Evolutionary conservation across 2,888 invertebrate genomes (phyloP), one percentile per base, ranked within the genome.

Genomic region (Brachyopa scutellaris): DNA sequence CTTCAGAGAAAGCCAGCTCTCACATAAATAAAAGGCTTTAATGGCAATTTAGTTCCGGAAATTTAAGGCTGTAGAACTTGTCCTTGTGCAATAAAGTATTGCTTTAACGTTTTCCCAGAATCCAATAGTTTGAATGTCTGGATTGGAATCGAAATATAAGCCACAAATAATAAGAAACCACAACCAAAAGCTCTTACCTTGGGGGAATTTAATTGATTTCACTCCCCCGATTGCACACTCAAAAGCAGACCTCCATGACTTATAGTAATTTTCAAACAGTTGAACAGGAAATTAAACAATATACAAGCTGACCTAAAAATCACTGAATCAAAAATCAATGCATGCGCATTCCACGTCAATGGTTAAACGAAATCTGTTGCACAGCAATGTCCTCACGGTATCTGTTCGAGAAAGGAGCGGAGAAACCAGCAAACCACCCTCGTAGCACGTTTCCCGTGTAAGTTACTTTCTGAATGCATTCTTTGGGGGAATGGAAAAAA

Each of bases 281-380:
- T 66, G 23, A 55, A 47, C 78, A 62, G 79, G 67, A 74, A 74
- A 80, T 74, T 69, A 57, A 74, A 62, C 38, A 57, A 29, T 80
- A 38, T 57, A 19, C 23, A 42, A 42, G n/a, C 21, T 76, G 45
- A 49, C 57, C 55, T 5, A 57, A 67, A 64, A 72, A 33, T 40
- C 40, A 31, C 19, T 49, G 11, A 31, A 59, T 59, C 29, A 67
- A 45, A 69, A 74, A 64, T 76, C 80, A 76, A 76, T 80, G 74
- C 69, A 76, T 69, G 76, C 23, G 49, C 80, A 57, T 76, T 80
- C 57, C 57, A 59, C 69, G 26, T 59, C 62, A 76, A 38, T 62
- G 33, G 40, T 26, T 40, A 13, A 55, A 7, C 38, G 47, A 74
- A 69, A 70, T 66, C 76, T 80, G 69, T 76, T 69, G 59, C 66